Evolutionary conservation across 2,888 invertebrate species (phyloP), one percentile per base, ranked within the genome.

Genomic region (Lycaena phlaeas): DNA sequence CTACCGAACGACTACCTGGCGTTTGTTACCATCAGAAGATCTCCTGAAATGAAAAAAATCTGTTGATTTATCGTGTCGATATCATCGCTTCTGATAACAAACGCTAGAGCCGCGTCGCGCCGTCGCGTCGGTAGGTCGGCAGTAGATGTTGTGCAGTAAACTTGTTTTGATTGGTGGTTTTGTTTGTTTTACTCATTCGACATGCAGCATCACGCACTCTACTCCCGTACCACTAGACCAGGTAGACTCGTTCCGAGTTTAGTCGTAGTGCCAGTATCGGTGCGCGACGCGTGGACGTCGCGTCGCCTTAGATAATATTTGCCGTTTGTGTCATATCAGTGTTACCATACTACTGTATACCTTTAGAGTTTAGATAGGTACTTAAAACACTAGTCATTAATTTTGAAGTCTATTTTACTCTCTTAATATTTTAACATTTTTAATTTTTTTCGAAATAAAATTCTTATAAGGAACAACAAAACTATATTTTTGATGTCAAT

Each of bases 321-420:
- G 9, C n/a, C 15, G 14, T 14, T 14, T 15, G 15, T 30, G 15
- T 29, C 29, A 29, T 29, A 14, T n/a, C n/a, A n/a, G n/a, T n/a
- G n/a, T n/a, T n/a, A n/a, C n/a, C n/a, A n/a, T n/a, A n/a, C n/a
- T n/a, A n/a, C n/a, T n/a, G n/a, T n/a, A n/a, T n/a, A n/a, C n/a
- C n/a, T n/a, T n/a, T n/a, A n/a, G n/a, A n/a, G n/a, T n/a, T 22
- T 34, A 34, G 34, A 34, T 22, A 34, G 34, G 22, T 22, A 34
- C 14, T 31, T 11, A 6, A 29, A 14, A 22, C 22, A 22, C 22
- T 22, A 22, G 22, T 7, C 7, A 22, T 22, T 7, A 9, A 22
- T 22, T 22, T 22, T 5, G 22, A 22, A 22, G 22, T 22, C 2
- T 9, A 2, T 2, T 2, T 22, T 2, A 22, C 2, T 22, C 9